Evolutionary conservation across 2,888 invertebrate genomes (phyloP).

Genomic region (Folsomia candida): DNA sequence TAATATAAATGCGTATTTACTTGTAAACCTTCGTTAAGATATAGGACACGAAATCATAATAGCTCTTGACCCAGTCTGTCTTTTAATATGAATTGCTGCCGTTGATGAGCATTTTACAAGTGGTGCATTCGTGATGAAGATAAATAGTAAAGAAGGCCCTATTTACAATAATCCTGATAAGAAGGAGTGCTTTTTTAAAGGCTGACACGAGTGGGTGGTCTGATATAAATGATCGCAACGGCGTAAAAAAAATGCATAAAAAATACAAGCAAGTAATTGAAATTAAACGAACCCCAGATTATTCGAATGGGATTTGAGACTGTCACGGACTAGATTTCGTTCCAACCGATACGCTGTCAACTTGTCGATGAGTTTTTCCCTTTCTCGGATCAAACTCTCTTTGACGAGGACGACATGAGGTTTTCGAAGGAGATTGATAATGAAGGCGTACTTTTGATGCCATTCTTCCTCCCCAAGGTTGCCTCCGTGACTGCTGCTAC

Average conservation of each 20-base stretch:
- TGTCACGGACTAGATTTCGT: conserved; percentile 42
- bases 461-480: conserved; percentile 43
- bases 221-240: background rate
- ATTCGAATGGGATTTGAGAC: conserved; percentile 37
- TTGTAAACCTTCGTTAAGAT: too few relatives aligned
- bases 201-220: background rate
- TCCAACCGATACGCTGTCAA: conserved; percentile 46
- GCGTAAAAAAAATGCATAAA: background rate
- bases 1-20: too few relatives aligned
- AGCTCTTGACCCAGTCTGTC: background rate
- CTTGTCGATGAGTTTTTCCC: conserved; percentile 43
- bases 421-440: conserved; percentile 45
- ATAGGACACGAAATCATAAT: background rate
- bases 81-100: background rate
- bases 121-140: too few relatives aligned
- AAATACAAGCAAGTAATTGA: background rate
- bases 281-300: conserved; percentile 39
- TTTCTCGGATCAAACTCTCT: conserved; percentile 40
- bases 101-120: too few relatives aligned
- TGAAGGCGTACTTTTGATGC: conserved; percentile 50
- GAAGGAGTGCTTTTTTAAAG: background rate
- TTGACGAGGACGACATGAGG: conserved; percentile 47
- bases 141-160: too few relatives aligned
- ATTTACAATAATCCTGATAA: background rate
- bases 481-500: background rate